Conservation (phyloP, 2,797 vertebrate species). For the Hipposideros larvatus region DNA sequence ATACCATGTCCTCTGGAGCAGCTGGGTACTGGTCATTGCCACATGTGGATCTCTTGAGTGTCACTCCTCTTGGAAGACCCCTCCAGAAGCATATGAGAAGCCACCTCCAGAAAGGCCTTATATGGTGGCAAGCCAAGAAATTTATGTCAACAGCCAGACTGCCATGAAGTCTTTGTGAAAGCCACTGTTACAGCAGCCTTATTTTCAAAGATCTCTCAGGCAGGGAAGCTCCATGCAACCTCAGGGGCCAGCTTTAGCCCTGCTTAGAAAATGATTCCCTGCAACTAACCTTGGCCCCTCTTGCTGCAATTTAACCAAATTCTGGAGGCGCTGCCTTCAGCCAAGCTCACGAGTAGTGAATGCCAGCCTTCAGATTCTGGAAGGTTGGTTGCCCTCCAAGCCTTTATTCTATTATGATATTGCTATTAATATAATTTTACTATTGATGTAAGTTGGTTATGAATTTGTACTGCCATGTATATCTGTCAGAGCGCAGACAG, state of each 20-base stretch:
- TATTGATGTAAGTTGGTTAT: conserved; percentile 20
- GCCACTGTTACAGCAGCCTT: neutral
- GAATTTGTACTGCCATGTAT: conserved; percentile 7
- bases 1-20: neutral
- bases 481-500: neutral
- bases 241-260: conserved; percentile 14
- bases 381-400: neutral
- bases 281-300: conserved; percentile 56
- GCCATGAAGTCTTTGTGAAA: neutral
- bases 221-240: neutral
- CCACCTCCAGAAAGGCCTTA: neutral
- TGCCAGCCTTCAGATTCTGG: conserved; percentile 38
- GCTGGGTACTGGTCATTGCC: neutral
- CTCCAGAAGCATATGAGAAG: neutral
- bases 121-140: neutral
- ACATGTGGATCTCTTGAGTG: neutral
- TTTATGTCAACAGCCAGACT: neutral
- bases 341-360: neutral
- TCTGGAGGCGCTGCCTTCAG: conserved; percentile 7
- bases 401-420: conserved; percentile 59
- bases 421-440: conserved; percentile 77
- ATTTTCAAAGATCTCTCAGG: conserved; percentile 40
- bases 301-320: conserved; percentile 7
- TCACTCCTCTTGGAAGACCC: neutral
- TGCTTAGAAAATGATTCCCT: conserved; percentile 34